Percentiles rank a stretch among this genome's conserved stretches.
phyloP scores from a whole-genome alignment of 1,140 invertebrate species.

The Dendrolimus kikuchii region DNA sequence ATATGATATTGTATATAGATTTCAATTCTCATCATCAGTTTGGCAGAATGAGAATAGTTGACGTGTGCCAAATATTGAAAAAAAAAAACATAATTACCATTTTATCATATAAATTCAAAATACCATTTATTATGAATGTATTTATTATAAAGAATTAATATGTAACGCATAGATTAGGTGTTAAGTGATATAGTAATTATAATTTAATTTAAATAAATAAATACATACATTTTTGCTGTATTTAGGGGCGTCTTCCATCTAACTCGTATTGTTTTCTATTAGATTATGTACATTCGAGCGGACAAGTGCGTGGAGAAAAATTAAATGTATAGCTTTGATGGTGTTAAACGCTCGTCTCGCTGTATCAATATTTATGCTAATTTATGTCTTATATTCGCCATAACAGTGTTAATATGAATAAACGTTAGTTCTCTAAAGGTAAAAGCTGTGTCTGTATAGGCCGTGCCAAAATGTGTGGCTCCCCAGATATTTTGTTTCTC shows the following conservation, averaged over 20 bases:
- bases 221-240: conserved; percentile 66
- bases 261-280: conserved; percentile 59
- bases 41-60: conserved; percentile 21
- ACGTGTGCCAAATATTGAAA: conserved; percentile 53
- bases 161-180: conserved; percentile 52
- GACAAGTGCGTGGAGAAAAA: conserved; percentile 16
- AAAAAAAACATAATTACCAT: conserved; percentile 32
- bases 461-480: too few species aligned
- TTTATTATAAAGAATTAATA: conserved; percentile 47
- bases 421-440: too few species aligned
- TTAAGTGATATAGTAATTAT: conserved; percentile 63
- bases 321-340: neutral
- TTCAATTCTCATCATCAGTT: conserved; percentile 3
- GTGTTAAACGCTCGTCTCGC: conserved; percentile 2
- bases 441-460: too few species aligned
- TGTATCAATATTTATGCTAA: neutral
- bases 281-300: conserved; percentile 32
- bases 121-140: conserved; percentile 49
- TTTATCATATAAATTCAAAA: conserved; percentile 41
- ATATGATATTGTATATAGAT: neutral
- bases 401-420: neutral
- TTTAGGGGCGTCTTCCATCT: conserved; percentile 69
- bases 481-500: too few species aligned
- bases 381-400: neutral
- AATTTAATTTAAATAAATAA: conserved; percentile 39